These are phyloP conservation scores for Forbesichthys papilliferus DNA, from an alignment of 2,113 vertebrate genomes.

Conservation along the genomic window DNA sequence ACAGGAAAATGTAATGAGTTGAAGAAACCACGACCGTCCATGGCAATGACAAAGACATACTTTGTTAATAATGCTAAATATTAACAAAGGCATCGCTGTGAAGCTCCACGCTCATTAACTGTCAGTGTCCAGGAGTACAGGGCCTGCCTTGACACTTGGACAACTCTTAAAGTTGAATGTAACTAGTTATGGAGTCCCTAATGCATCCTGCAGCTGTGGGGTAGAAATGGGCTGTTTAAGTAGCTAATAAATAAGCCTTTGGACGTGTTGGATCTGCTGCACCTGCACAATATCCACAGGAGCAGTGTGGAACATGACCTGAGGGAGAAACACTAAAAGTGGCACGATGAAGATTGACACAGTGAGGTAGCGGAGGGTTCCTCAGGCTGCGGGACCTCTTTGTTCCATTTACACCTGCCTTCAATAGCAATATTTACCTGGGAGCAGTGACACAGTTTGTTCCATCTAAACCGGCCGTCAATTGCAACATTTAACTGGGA, in stretches of 20 bases:
- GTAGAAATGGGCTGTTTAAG: conserved; percentile 43
- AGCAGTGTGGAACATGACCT: conserved; percentile 60
- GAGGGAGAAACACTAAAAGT: conserved; percentile 55
- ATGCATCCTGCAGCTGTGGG: background rate
- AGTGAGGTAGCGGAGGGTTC: conserved; percentile 41
- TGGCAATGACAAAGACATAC: conserved; percentile 5
- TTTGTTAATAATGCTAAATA: conserved; percentile 30
- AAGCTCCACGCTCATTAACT: conserved; percentile 46
- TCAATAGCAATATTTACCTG: conserved; percentile 34
- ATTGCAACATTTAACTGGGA: conserved; percentile 30
- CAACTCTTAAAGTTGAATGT: conserved; percentile 31
- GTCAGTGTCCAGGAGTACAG: conserved; percentile 33
- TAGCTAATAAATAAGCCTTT: conserved; percentile 53
- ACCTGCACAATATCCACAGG: conserved; percentile 58
- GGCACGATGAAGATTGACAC: conserved; percentile 51
- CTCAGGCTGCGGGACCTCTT: background rate
- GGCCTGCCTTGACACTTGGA: conserved; percentile 18
- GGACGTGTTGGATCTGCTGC: conserved; percentile 55
- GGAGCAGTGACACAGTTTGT: conserved; percentile 32
- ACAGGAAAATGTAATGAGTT: conserved; percentile 9
- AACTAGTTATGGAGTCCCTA: conserved; percentile 6
- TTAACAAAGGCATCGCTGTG: background rate
- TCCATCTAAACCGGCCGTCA: conserved; percentile 40
- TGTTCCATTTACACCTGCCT: conserved; percentile 42
- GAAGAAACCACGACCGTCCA: conserved; percentile 9